Base-by-base conservation (phyloP, 1,140 invertebrate species). In the Lepeophtheirus salmonis region DNA sequence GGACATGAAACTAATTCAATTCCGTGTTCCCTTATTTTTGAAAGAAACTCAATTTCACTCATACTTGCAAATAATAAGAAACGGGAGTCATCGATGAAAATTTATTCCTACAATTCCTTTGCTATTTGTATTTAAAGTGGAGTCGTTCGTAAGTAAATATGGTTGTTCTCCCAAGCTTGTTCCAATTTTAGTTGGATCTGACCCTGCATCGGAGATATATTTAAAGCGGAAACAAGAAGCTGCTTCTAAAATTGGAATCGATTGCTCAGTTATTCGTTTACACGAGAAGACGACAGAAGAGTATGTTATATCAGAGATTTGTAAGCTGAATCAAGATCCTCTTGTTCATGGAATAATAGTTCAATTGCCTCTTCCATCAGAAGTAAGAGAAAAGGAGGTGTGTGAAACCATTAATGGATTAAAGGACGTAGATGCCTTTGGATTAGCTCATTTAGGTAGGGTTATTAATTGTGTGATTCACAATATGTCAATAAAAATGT, bases 401-500 rank as follows among this genome's bases (percentile, higher is more conserved):
- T 48, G 57, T 41, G 50, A 59, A 10, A 41, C 57, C 16, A 23
- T 59, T 59, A n/a, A 0, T 21, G 20, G 14, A 20, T n/a, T 22
- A 26, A 64, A 63, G 30, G 57, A 59, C 48, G 57, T 59, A 14
- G 57, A 59, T 50, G 57, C 30, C 18, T 59, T 59, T 21, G 4
- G 30, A 10, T 17, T 20, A 48, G 16, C 24, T n/a, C 51, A 59
- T 50, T 41, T 59, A 17, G 57, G 57, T 1, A 22, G 17, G 2
- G 16, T 59, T n/a, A 16, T 57, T 24, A 16, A 57, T 21, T 24
- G 13, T 30, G 22, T 64, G 62, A 56, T 57, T 61, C 24, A 62
- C 50, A 60, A 87, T 68, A 79, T 81, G 73, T 73, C 78, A 25
- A n/a, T n/a, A n/a, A n/a, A n/a, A n/a, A n/a, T n/a, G n/a, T n/a